Conservation (phyloP, 2,113 vertebrate genomes). For the Hassar affinis region DNA sequence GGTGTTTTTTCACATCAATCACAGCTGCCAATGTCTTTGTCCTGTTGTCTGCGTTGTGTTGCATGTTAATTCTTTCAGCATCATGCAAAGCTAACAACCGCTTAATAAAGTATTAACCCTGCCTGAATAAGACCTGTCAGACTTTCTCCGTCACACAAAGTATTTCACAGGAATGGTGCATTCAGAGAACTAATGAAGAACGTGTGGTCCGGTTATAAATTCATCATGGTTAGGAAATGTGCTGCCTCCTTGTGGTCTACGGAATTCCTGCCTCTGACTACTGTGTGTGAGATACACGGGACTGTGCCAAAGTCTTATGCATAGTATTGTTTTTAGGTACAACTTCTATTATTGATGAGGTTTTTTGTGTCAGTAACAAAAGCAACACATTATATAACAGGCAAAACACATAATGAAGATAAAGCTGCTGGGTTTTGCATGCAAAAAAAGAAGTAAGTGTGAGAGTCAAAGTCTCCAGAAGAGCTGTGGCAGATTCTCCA, state of each 20-base stretch:
- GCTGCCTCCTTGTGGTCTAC: slow-evolving; percentile 30
- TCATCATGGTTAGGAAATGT: background rate
- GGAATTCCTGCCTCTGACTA: too few relatives aligned
- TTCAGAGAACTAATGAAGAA: background rate
- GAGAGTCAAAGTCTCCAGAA: too few relatives aligned
- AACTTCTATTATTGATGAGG: too few relatives aligned
- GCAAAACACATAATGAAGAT: too few relatives aligned
- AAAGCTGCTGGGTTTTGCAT: too few relatives aligned
- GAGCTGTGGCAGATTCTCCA: too few relatives aligned
- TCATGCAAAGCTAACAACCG: slow-evolving; percentile 17
- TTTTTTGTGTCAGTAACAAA: too few relatives aligned
- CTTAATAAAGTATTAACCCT: slow-evolving; percentile 16
- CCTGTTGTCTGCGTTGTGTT: background rate
- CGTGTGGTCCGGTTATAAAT: background rate
- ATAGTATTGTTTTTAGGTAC: too few relatives aligned
- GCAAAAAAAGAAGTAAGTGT: too few relatives aligned
- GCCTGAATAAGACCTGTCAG: background rate
- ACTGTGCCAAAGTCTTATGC: too few relatives aligned
- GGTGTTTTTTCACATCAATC: slow-evolving; percentile 1
- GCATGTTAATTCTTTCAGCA: slow-evolving; percentile 6
- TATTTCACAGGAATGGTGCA: background rate
- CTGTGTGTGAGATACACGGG: background rate
- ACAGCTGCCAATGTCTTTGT: slow-evolving; percentile 3
- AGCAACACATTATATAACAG: too few relatives aligned
- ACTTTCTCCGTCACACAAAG: background rate